Evolutionary conservation across 2,888 invertebrate genomes (phyloP).

Genomic region (Hermaeophaga mercurialis): DNA sequence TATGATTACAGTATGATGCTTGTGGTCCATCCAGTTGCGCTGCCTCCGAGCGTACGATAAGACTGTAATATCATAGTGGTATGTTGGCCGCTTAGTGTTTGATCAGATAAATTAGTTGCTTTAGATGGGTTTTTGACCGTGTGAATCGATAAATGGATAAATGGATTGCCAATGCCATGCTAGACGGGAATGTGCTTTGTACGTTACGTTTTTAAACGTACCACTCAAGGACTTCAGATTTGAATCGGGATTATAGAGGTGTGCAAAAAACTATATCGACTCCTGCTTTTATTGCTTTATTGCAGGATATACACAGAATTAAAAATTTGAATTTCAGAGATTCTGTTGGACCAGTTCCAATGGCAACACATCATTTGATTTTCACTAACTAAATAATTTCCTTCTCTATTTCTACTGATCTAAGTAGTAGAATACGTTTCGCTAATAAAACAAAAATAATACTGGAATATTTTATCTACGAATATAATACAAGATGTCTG

Average conservation of each 20-base stretch:
- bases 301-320: no score
- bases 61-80: conserved; percentile 51
- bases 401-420: no score
- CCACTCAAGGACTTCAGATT: conserved; percentile 40
- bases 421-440: no score
- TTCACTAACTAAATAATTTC: no score
- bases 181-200: conserved; percentile 41
- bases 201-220: conserved; percentile 36
- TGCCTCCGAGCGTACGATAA: conserved; percentile 41
- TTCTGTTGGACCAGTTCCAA: no score
- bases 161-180: conserved; percentile 37
- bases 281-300: no score
- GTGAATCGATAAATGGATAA: conserved; percentile 56
- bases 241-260: conserved; percentile 31
- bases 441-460: no score
- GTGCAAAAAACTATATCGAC: conserved; percentile 29
- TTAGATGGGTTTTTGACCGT: conserved; percentile 57
- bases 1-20: conserved; percentile 47
- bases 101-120: conserved; percentile 55
- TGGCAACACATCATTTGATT: no score
- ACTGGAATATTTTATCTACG: no score
- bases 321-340: no score
- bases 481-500: no score
- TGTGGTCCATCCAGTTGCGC: conserved; percentile 33
- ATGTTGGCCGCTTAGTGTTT: conserved; percentile 50